Conservation (phyloP, 2,888 invertebrate species). For the Slavum lentiscoides region DNA sequence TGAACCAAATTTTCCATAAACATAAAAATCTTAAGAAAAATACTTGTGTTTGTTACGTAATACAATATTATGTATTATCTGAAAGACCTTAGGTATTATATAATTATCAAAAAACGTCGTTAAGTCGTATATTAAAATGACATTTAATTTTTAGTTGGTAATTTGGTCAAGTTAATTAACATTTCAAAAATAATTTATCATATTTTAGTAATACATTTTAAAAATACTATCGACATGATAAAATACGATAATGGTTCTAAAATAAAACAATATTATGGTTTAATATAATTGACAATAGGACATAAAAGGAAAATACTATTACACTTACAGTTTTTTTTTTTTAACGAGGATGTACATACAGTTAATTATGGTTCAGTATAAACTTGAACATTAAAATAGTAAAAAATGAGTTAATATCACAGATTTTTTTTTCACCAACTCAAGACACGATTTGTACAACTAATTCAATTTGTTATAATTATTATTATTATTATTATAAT, state of each 20-base stretch:
- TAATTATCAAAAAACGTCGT: not conserved
- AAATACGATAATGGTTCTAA: not conserved
- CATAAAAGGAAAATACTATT: slow-evolving; percentile 35
- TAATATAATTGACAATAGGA: slow-evolving; percentile 49
- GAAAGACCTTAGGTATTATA: not conserved
- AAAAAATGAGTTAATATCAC: slow-evolving; percentile 51
- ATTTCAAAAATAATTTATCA: not conserved
- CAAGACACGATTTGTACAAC: slow-evolving; percentile 25
- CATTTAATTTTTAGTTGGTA: not conserved
- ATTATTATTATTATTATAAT: slow-evolving; percentile 14
- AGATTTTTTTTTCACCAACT: slow-evolving; percentile 48
- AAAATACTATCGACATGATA: not conserved
- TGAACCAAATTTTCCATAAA: too few species aligned
- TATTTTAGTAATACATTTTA: not conserved
- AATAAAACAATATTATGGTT: not conserved
- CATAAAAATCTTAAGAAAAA: too few species aligned
- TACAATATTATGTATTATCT: not conserved
- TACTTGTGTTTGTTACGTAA: not conserved
- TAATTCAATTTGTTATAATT: slow-evolving; percentile 4
- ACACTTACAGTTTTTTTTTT: slow-evolving; percentile 17
- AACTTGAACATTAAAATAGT: slow-evolving; percentile 50
- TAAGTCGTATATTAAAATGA: not conserved
- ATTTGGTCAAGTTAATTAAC: not conserved
- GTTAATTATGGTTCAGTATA: slow-evolving; percentile 46
- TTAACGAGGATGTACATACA: slow-evolving; percentile 24